These are phyloP conservation scores for Syrista parreyssii DNA, from an alignment of 2,888 invertebrate species.

Conservation along the genomic window DNA sequence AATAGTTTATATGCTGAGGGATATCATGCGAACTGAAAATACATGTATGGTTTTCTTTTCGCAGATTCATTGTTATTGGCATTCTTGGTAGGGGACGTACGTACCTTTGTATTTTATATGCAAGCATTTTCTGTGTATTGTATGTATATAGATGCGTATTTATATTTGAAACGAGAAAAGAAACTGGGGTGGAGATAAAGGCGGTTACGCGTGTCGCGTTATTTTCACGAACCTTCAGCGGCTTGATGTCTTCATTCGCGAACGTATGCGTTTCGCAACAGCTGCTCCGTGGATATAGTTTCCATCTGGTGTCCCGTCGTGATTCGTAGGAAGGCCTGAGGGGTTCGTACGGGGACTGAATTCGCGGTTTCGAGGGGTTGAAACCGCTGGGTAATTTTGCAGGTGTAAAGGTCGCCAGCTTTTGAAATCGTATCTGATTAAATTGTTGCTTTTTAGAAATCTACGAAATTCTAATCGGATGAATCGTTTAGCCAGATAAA, in stretches of 20 bases:
- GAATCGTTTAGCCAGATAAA: background rate
- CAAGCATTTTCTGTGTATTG: too few species aligned
- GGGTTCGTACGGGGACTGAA: background rate
- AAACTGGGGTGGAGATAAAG: background rate
- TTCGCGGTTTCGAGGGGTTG: constrained; percentile 24
- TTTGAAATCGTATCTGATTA: background rate
- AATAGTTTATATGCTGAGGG: constrained; percentile 36
- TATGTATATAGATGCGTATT: too few species aligned
- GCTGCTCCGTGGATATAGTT: constrained; percentile 31
- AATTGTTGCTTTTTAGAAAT: background rate
- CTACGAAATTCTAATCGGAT: background rate
- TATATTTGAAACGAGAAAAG: background rate
- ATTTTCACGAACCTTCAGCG: background rate
- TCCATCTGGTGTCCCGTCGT: constrained; percentile 34
- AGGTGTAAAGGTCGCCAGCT: constrained; percentile 55
- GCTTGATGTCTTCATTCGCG: constrained; percentile 29
- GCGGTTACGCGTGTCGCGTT: constrained; percentile 2
- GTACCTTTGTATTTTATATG: too few species aligned
- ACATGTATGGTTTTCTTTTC: background rate
- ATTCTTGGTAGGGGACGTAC: background rate
- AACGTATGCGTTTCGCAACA: constrained; percentile 31
- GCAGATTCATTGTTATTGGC: background rate
- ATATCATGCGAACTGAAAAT: background rate
- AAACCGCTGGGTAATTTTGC: constrained; percentile 36
- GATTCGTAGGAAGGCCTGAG: constrained; percentile 13